phyloP scores from a whole-genome alignment of 2,113 vertebrate species.

The Labeo catla region DNA sequence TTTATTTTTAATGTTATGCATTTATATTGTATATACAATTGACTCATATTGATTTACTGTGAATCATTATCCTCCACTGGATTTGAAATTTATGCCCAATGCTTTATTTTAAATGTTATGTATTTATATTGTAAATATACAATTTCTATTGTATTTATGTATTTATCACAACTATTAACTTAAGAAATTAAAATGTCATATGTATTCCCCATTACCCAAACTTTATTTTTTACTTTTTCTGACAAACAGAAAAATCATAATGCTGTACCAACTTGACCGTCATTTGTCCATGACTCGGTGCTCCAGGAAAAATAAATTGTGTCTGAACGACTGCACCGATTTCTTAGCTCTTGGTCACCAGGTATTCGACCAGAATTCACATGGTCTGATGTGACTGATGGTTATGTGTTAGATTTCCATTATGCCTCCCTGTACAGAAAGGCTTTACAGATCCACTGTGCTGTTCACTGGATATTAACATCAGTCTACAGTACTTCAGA shows the following conservation, averaged over 20 bases:
- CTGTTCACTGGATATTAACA: constrained; percentile 31
- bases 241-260: neutral
- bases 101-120: neutral
- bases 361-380: constrained; percentile 12
- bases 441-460: constrained; percentile 26
- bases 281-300: neutral
- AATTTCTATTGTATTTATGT: neutral
- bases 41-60: neutral
- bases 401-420: constrained; percentile 7
- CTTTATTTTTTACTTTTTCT: neutral
- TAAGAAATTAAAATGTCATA: neutral
- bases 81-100: neutral
- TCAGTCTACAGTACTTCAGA: constrained; percentile 24
- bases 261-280: neutral
- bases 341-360: neutral
- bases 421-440: constrained; percentile 13
- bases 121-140: neutral
- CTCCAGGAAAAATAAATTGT: neutral
- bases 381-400: neutral
- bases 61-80: neutral
- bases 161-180: neutral
- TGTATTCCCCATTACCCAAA: neutral
- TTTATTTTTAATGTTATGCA: neutral
- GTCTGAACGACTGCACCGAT: neutral
- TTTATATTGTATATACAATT: neutral